Base-by-base conservation (phyloP, 2,888 invertebrate species). In the Hirtodrosophila alboralis region DNA sequence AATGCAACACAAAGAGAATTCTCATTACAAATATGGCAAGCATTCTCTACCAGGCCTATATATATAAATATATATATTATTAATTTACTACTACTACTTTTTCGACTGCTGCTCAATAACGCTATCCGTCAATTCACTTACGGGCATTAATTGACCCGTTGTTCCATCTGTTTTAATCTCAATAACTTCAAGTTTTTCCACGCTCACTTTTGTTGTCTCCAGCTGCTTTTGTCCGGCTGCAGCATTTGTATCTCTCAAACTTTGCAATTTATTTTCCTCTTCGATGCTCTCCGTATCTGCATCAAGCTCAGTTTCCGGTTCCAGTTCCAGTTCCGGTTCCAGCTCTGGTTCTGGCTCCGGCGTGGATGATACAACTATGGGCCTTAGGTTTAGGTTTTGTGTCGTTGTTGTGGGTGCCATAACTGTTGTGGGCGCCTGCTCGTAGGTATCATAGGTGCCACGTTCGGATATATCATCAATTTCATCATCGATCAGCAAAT, bases 101-200 rank as follows among this genome's bases (percentile, higher is more conserved):
- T n/a, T n/a, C n/a, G n/a, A n/a, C n/a, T n/a, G n/a, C 33, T 48
- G 26, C 7, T 44, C 16, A 14, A 41, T 57, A n/a, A n/a, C n/a
- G 58, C 34, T 45, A 28, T 49, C 40, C 30, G 41, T 27, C 12
- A 54, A 31, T 33, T 27, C 34, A 16, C 79, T 84, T 34, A 77
- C 75, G 18, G 89, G 90, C 81, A 86, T 88, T 58, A 90, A 64
- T 61, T 89, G 90, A 31, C 90, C 90, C 1, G 90, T 87, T 30
- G 77, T 81, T 4, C 90, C 91, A 54, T 90, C 90, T 14, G 90
- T 84, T 62, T 90, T 90, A 37, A 91, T 91, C 87, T 91, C 91
- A 64, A 91, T 91, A 40, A 91, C 90, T 70, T 91, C 91, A 12
- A 89, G 86, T 66, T 91, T 90, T 72, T 91, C 91, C 1, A 91